Percentiles rank a stretch among this genome's conserved stretches.
Conservation (phyloP, 1,140 invertebrate species). For the Berghia stephanieae region DNA sequence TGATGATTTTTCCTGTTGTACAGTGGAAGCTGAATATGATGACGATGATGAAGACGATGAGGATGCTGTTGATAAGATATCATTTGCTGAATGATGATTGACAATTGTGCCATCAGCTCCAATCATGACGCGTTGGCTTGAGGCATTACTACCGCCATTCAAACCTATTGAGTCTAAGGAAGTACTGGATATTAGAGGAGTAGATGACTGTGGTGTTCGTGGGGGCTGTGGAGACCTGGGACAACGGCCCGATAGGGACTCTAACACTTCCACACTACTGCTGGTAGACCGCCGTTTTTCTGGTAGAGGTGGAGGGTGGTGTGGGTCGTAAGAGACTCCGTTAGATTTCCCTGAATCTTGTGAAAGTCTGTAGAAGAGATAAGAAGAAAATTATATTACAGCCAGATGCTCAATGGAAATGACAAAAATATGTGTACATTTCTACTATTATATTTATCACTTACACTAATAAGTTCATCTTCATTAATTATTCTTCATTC, state of each 20-base stretch:
- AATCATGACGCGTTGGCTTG: too few species aligned
- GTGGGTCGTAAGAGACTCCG: slow-evolving; percentile 68
- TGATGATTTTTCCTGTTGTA: too few species aligned
- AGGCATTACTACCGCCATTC: neutral
- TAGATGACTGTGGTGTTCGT: neutral
- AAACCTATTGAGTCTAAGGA: slow-evolving; percentile 14
- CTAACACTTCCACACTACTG: slow-evolving; percentile 29
- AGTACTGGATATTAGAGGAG: neutral
- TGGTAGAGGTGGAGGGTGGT: slow-evolving; percentile 55
- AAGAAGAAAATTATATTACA: too few species aligned
- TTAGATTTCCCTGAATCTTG: too few species aligned
- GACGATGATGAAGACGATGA: slow-evolving; percentile 24
- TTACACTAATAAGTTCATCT: too few species aligned
- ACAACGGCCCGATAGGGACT: slow-evolving; percentile 14
- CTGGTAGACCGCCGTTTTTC: slow-evolving; percentile 50
- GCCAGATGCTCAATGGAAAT: too few species aligned
- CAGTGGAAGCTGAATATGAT: slow-evolving; percentile 12
- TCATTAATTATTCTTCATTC: too few species aligned
- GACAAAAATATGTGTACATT: too few species aligned
- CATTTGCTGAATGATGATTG: too few species aligned
- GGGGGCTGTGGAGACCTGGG: neutral
- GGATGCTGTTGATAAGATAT: neutral
- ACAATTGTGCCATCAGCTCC: too few species aligned
- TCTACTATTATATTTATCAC: too few species aligned
- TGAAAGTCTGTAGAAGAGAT: too few species aligned